Base-by-base conservation (phyloP, 2,888 invertebrate genomes). In the Slavum lentiscoides region DNA sequence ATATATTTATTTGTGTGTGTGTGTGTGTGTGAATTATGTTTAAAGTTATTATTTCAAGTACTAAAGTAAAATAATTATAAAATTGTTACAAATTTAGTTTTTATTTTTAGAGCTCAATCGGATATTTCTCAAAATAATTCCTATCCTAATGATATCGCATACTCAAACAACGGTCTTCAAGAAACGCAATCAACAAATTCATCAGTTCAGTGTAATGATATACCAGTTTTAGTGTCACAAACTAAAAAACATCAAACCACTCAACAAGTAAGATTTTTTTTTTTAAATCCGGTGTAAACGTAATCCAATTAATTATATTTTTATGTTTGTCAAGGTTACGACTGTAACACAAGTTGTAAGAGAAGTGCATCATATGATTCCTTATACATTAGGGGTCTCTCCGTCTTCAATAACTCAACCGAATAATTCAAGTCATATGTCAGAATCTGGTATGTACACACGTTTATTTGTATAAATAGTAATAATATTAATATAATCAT, bases 291-390 rank as follows among this genome's bases (percentile, higher is more conserved):
- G 13, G 49, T 49, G 8, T 13, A 15, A 13, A 49, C 49, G 13
- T 49, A 49, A 49, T 13, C 11, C 13, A 49, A 49, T 49, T 13
- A 49, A 49, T 49, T 1, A 0, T 49, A 49, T 49, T 49, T 49
- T 49, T 68, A 64, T 39, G 23, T 81, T 81, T 30, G 30, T 66
- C 70, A 88, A 92, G 89, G 91, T 92, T 85, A 91, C 91, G 82
- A 91, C 91, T 55, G 90, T 91, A 83, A 91, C 91, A 81, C 91
- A 92, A 87, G 91, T 91, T 69, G 90, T 91, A 67, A 89, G 91
- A 83, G 91, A 91, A 86, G 90, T 91, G 72, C 87, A 88, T 80
- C 89, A 89, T 85, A 88, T 90, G 87, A 89, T 89, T 59, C 82
- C 83, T 11, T 83, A 82, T 62, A 74, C 75, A 59, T 62, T 73